Percentiles rank a stretch among this genome's conserved stretches.
These are phyloP conservation scores for Sminthurinus signatus DNA, from an alignment of 1,140 invertebrate species.

Conservation along the genomic window DNA sequence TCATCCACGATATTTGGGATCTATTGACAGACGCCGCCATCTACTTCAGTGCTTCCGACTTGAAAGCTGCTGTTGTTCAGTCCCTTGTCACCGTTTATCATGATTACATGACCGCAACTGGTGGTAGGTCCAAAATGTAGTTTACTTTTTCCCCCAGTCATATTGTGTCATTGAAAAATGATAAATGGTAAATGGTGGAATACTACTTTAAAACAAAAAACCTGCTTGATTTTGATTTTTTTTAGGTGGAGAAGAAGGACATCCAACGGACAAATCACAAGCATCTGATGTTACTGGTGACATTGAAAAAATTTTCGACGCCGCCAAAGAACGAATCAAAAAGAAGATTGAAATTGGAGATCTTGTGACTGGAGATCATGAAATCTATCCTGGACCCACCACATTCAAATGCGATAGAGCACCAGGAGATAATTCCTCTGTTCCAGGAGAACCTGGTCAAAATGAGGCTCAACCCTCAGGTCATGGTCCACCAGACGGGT, in stretches of 20 bases:
- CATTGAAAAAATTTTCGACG: neutral
- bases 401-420: constrained; percentile 1
- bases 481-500: neutral
- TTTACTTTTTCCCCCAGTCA: neutral
- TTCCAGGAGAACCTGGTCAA: neutral
- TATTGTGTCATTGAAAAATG: too few relatives aligned
- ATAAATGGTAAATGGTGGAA: too few relatives aligned
- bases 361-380: neutral
- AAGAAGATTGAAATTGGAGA: neutral
- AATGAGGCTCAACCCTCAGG: neutral
- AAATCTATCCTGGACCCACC: neutral
- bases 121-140: neutral
- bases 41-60: constrained; percentile 12
- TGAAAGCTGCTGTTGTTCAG: constrained; percentile 15
- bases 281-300: neutral
- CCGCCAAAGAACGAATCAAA: neutral
- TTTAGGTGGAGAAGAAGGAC: neutral
- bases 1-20: constrained; percentile 18
- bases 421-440: neutral
- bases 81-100: neutral
- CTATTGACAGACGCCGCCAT: constrained; percentile 20
- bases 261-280: too few relatives aligned
- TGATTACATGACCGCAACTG: neutral
- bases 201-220: too few relatives aligned
- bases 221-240: too few relatives aligned